phyloP scores from a whole-genome alignment of 64 coral and sea anemone genomes.

The Pocillopora verrucosa region DNA sequence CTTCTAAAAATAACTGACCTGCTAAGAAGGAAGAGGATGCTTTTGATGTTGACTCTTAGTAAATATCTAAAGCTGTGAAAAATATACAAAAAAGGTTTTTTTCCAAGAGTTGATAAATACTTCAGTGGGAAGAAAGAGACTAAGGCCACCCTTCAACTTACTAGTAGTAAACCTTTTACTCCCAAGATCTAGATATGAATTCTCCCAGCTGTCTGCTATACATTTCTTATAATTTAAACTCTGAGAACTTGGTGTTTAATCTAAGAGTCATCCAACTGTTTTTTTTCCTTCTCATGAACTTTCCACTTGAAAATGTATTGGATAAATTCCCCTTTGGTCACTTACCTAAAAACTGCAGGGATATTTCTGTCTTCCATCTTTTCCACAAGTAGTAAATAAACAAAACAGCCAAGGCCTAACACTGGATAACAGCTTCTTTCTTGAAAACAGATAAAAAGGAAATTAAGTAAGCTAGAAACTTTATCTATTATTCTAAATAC shows the following conservation, averaged over 20 bases:
- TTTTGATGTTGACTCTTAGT: constrained; percentile 46
- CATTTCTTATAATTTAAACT: too few relatives aligned
- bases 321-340: neutral
- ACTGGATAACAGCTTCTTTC: neutral
- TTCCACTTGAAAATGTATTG: too few relatives aligned
- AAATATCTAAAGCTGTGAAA: constrained; percentile 42
- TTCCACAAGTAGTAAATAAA: constrained; percentile 55
- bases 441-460: neutral
- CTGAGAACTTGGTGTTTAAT: too few relatives aligned
- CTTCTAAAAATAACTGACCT: constrained; percentile 9
- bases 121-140: too few relatives aligned
- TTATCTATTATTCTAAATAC: too few relatives aligned
- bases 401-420: constrained; percentile 56
- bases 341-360: constrained; percentile 51
- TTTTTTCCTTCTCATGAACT: too few relatives aligned
- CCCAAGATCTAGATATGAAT: too few relatives aligned
- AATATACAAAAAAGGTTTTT: neutral
- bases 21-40: constrained; percentile 27
- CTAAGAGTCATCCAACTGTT: neutral
- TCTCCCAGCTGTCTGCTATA: too few relatives aligned
- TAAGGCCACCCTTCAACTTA: too few relatives aligned
- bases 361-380: constrained; percentile 12
- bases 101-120: neutral
- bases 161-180: too few relatives aligned
- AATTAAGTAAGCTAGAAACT: too few relatives aligned